Base-by-base conservation (phyloP, 2,888 invertebrate genomes). In the Dichetophora obliterata region DNA sequence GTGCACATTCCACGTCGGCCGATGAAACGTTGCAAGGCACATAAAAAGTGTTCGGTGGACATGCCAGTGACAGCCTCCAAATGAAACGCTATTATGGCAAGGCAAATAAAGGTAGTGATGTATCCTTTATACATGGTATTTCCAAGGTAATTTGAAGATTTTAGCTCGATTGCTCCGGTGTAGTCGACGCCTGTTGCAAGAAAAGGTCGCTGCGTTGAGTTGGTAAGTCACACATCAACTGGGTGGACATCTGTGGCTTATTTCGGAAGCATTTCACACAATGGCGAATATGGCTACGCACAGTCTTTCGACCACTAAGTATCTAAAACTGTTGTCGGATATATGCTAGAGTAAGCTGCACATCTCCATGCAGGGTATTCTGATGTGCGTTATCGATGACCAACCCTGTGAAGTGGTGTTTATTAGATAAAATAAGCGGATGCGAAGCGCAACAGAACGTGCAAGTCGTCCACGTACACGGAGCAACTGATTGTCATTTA, bases 281-380 rank as follows among this genome's bases (percentile, higher is more conserved):
- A 3, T 24, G 8, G 3, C 59, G 59, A 22, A 59, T 3, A n/a
- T n/a, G 19, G 5, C n/a, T 4, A 19, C 5, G 59, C 16, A 59
- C 59, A 22, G 24, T 59, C 24, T 59, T n/a, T 59, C 31, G 3
- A 14, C 8, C 24, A 14, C 22, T 59, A 19, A 63, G 11, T 11
- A 63, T 63, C 63, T n/a, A 63, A 63, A 63, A 63, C 4, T 63
- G 63, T n/a, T 63, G 34, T 14, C 22, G 59, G 3, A 59, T 59
- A 59, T 59, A 1, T 8, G 24, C 5, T 6, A 59, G n/a, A 14
- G 59, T 59, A 24, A 59, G 59, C 9, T 59, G 59, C 4, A 22
- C 27, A 22, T 11, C 59, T 14, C 59, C 59, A 6, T 37, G 37
- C 6, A 37, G 6, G 6, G 37, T 37, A 37, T 37, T 37, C 3